Base-by-base conservation (phyloP, 2,113 vertebrate genomes). In the Patagioenas fasciata region DNA sequence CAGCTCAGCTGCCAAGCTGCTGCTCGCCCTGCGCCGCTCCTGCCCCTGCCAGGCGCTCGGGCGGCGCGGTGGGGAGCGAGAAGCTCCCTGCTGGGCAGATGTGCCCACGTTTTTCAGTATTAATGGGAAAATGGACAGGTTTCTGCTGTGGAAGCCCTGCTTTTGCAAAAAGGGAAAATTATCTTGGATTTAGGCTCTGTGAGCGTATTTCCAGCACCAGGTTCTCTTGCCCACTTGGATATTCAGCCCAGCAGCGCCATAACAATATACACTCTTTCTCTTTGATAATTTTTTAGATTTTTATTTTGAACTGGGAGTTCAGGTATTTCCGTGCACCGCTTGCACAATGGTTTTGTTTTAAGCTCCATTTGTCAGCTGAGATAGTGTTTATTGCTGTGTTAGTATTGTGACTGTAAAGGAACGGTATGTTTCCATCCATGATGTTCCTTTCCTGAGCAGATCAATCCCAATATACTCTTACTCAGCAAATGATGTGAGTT, bases 331-430 rank as follows among this genome's bases (percentile, higher is more conserved):
- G 36, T 58, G 14, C 40, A 72, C 47, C 9, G 26, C 75, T 94
- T 94, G 57, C 62, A 70, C 57, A 75, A 65, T 51, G 75, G 77
- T 80, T 93, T 86, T 92, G 80, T 56, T 95, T 91, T 56, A 38
- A 89, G 48, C 40, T 74, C 44, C 29, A 5, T 57, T 92, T 91
- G 74, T 81, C 91, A 77, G 69, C 64, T 18, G 48, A 70, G 66
- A 38, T 17, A 12, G n/a, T 79, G 85, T 92, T 96, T 87, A 82
- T 75, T 60, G 89, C 86, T 58, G 38, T 82, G 91, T 83, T 95
- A 88, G 71, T 92, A 48, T 90, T 96, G 82, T 93, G 84, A 56
- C 60, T 79, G 69, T 95, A 92, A 96, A 60, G 96, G 97, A 96
- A 96, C 62, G 62, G 56, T 84, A 89, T 13, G 74, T 93, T 95